These are phyloP conservation scores for Pelobates fuscus DNA, from an alignment of 2,113 vertebrate species.

Conservation along the genomic window DNA sequence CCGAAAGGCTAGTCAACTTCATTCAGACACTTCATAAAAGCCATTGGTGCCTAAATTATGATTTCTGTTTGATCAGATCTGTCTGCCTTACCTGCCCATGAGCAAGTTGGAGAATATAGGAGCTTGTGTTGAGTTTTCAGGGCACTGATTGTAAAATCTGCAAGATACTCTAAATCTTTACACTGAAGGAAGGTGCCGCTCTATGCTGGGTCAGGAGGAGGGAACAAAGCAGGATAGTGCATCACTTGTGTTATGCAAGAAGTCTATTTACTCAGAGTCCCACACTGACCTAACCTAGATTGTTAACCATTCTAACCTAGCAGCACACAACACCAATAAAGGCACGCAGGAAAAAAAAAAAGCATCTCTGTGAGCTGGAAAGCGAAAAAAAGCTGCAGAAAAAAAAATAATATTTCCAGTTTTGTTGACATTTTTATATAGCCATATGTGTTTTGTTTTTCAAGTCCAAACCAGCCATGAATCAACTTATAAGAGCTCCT, in stretches of 20 bases:
- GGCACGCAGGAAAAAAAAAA: neutral
- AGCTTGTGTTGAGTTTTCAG: neutral
- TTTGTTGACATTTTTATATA: too few species aligned
- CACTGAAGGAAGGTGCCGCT: neutral
- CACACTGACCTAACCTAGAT: slow-evolving; percentile 49
- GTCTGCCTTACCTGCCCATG: slow-evolving; percentile 23
- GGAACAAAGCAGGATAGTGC: slow-evolving; percentile 25
- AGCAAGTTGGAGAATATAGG: neutral
- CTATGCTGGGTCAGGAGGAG: slow-evolving; percentile 7
- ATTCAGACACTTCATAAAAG: too few species aligned
- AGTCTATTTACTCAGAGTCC: slow-evolving; percentile 51
- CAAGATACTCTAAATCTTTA: neutral
- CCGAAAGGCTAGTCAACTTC: too few species aligned
- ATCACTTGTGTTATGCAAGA: slow-evolving; percentile 53
- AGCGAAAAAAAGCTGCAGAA: too few species aligned
- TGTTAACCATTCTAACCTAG: neutral
- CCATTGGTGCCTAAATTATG: too few species aligned
- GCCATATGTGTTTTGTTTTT: too few species aligned
- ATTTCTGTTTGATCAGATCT: too few species aligned
- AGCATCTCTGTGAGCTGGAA: too few species aligned
- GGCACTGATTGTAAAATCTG: neutral
- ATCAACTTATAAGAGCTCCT: too few species aligned
- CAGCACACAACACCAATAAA: neutral
- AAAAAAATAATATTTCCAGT: too few species aligned
- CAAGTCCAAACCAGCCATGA: too few species aligned